phyloP scores from a whole-genome alignment of 2,797 vertebrate species.

The Sitta carolinensis region DNA sequence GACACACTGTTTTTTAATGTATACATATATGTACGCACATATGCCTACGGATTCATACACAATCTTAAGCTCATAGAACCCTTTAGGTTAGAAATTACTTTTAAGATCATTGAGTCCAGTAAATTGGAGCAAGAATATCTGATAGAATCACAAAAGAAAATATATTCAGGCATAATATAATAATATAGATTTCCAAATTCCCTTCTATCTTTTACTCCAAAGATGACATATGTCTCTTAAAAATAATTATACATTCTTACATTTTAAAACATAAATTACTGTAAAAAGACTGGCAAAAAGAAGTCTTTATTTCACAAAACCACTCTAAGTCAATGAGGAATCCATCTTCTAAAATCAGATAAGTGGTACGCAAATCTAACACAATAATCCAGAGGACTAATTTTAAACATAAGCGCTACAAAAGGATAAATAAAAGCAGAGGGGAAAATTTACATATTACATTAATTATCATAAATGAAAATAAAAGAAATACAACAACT shows the following conservation, averaged over 20 bases:
- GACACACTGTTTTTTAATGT: neutral
- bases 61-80: neutral
- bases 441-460: neutral
- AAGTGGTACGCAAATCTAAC: neutral
- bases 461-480: neutral
- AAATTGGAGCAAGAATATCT: neutral
- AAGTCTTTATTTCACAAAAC: neutral
- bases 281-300: neutral
- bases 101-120: neutral
- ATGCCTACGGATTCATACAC: neutral
- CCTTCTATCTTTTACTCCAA: neutral
- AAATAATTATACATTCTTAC: neutral
- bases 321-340: neutral
- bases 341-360: neutral
- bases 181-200: neutral
- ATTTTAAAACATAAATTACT: neutral
- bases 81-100: neutral
- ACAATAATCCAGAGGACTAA: neutral
- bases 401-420: neutral
- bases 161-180: neutral
- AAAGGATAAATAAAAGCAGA: neutral
- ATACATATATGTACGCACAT: accelerated
- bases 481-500: neutral
- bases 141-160: neutral
- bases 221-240: neutral